Evolutionary conservation across 92 coral and sea anemone species (phyloP), one percentile per base, ranked within the genome.

Genomic region (Epizoanthus scotinus): DNA sequence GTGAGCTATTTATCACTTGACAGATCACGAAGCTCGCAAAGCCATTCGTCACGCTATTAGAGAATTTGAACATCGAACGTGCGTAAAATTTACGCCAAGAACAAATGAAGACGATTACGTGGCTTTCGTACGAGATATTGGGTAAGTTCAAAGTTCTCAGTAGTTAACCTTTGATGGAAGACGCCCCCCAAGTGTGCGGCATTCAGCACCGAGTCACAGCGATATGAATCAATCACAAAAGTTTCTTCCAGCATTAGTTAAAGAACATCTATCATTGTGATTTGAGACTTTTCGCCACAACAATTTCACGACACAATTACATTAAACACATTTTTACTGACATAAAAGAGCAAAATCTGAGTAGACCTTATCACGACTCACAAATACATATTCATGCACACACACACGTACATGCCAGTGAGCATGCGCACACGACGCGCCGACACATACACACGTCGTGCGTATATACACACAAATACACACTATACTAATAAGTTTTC

Each of bases 1-100:
- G n/a, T n/a, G 18, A 18, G 6, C 0, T 20, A 31, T 67, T 26
- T 31, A 49, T 42, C 53, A 29, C 10, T 59, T 75, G 24, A 38
- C 81, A 75, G 81, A 40, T 75, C 68, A 14, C 47, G 67, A 59
- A 75, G 81, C 38, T 38, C 81, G 68, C 49, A 75, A 40, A 75
- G 36, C 81, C 18, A 59, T 75, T 60, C 81, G 24, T 3, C 63
- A 75, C 13, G 81, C 81, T 24, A 20, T 75, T 15, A 29, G 36
- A 22, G 68, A 59, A 12, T 58, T 75, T 75, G 49, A 38, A 59
- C 34, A 22, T 15, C 81, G 63, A 38, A 59, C 81, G 3, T 75
- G 81, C 22, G n/a, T 75, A 15, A 4, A 44, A n/a, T 75, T 75
- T 75, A 36, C 56, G 22, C 68, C 57, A 7, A 75, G 81, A 34